Conservation (phyloP, 1,140 invertebrate genomes). For the Spodoptera litura region DNA sequence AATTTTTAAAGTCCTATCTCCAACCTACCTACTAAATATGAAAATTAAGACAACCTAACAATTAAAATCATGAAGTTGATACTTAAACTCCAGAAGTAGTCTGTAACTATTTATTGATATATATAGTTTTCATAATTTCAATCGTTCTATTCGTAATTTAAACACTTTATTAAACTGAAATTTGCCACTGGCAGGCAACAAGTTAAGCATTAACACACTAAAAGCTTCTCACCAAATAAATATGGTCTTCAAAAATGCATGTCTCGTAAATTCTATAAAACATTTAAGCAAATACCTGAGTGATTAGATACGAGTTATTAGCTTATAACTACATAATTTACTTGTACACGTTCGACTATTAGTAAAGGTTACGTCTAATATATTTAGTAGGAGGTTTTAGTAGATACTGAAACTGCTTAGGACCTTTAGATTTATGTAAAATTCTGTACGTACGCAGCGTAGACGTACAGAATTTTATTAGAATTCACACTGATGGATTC, state of each 20-base stretch:
- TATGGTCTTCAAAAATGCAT: slow-evolving; percentile 6
- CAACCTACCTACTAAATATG: no score
- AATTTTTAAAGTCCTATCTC: no score
- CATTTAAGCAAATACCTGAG: slow-evolving; percentile 37
- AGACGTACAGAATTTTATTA: no score
- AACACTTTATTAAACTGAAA: neutral
- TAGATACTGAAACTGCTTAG: neutral
- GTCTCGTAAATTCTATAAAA: slow-evolving; percentile 20
- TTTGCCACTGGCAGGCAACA: neutral
- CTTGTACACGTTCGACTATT: slow-evolving; percentile 4
- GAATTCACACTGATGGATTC: no score
- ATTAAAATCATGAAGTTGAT: no score
- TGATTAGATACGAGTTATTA: slow-evolving; percentile 37
- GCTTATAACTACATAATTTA: slow-evolving; percentile 35
- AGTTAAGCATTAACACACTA: neutral
- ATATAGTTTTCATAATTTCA: no score
- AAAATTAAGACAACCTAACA: no score
- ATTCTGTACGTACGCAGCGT: neutral
- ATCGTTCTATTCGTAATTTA: neutral
- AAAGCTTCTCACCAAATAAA: slow-evolving; percentile 7
- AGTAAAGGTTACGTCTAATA: slow-evolving; percentile 38
- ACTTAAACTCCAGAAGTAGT: no score
- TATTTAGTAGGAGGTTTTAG: neutral
- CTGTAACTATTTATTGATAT: no score
- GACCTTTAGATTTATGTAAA: slow-evolving; percentile 2